Evolutionary conservation across 2,113 vertebrate species (phyloP).

Genomic region (Agelaius tricolor): DNA sequence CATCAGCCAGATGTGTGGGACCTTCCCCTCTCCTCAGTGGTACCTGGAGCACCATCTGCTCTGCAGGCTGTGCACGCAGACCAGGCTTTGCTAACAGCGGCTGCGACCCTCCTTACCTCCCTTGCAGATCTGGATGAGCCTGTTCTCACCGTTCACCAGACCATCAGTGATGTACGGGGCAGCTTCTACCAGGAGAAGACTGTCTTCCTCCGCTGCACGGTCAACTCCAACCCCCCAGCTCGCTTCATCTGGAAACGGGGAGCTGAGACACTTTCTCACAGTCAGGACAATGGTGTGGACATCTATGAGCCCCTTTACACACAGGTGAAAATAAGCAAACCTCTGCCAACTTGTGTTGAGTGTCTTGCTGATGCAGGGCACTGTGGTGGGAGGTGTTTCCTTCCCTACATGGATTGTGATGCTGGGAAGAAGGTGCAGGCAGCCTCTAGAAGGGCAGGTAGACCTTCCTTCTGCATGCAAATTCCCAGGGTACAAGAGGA

Average conservation of each 20-base stretch:
- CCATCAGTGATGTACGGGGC: constrained; percentile 93
- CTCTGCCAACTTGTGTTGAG: neutral
- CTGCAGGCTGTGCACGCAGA: neutral
- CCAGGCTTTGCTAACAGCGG: neutral
- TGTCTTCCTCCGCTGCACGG: constrained; percentile 94
- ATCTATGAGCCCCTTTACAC: constrained; percentile 98
- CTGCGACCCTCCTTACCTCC: constrained; percentile 29
- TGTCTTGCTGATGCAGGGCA: neutral
- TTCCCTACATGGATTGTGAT: neutral
- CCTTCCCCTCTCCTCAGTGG: neutral
- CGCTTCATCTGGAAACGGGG: constrained; percentile 98
- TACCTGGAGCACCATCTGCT: neutral
- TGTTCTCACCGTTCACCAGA: constrained; percentile 94
- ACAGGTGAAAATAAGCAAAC: constrained; percentile 75
- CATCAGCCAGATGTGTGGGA: neutral
- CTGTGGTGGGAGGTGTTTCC: neutral
- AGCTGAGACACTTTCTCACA: constrained; percentile 86
- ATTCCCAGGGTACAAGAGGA: neutral
- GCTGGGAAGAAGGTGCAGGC: neutral
- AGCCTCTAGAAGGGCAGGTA: neutral
- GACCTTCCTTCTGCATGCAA: neutral
- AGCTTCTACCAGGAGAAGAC: constrained; percentile 99
- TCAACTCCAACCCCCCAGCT: constrained; percentile 96
- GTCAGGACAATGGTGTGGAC: constrained; percentile 96
- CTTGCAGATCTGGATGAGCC: constrained; percentile 91